Conservation (phyloP, 2,113 vertebrate genomes). For the Synchiropus splendidus region DNA sequence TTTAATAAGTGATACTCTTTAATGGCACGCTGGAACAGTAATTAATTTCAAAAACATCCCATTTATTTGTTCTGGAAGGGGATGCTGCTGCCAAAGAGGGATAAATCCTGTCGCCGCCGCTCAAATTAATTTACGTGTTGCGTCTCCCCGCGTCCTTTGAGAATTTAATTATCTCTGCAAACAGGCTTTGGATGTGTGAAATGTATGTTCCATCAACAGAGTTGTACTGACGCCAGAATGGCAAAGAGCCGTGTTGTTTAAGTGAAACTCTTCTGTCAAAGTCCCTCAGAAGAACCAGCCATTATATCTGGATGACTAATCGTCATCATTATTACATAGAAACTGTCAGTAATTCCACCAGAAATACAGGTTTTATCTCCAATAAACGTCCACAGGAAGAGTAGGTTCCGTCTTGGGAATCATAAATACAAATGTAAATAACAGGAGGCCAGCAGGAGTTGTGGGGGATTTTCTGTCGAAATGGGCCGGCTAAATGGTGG, state of each 20-base stretch:
- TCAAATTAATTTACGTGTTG: constrained; percentile 62
- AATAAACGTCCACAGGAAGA: too few species aligned
- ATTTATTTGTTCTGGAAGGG: constrained; percentile 62
- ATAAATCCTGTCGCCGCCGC: constrained; percentile 55
- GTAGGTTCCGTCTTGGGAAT: too few species aligned
- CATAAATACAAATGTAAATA: too few species aligned
- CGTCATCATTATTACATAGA: too few species aligned
- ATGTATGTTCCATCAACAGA: constrained; percentile 35
- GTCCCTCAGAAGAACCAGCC: not conserved
- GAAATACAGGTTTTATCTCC: too few species aligned
- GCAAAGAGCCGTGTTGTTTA: constrained; percentile 17
- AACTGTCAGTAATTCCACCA: too few species aligned
- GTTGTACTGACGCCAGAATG: constrained; percentile 26
- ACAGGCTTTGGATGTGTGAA: constrained; percentile 49
- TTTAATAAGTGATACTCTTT: constrained; percentile 61
- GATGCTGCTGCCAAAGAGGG: constrained; percentile 48
- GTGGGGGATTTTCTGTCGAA: constrained; percentile 50
- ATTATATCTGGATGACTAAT: too few species aligned
- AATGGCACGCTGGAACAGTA: constrained; percentile 52
- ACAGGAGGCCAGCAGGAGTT: constrained; percentile 46
- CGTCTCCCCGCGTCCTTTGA: constrained; percentile 58
- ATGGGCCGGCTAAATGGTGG: constrained; percentile 50
- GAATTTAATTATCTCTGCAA: constrained; percentile 66
- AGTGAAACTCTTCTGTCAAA: constrained; percentile 3
- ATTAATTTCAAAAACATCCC: constrained; percentile 60